These are phyloP conservation scores for Drosophila grimshawi DNA, from an alignment of 1,140 invertebrate species.

Conservation along the genomic window DNA sequence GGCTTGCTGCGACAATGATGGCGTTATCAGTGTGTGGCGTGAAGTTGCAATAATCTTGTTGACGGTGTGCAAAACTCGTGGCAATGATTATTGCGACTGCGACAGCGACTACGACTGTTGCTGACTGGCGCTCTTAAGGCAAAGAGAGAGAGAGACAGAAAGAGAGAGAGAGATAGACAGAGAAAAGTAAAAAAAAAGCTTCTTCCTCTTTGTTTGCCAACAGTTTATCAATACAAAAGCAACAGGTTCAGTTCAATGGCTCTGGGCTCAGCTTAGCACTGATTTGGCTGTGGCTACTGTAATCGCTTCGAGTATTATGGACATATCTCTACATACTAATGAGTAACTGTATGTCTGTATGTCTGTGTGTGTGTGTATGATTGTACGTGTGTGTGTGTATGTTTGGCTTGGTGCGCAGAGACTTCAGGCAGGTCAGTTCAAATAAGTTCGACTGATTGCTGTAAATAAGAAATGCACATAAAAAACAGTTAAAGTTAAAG, in stretches of 20 bases:
- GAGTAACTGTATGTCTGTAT: not conserved
- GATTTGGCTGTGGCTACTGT: not conserved
- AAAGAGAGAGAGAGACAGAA: not conserved
- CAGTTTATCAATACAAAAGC: conserved; percentile 10
- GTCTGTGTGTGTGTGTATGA: not conserved
- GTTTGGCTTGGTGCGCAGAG: too few species aligned
- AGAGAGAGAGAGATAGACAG: not conserved
- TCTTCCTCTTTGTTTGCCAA: conserved; percentile 9
- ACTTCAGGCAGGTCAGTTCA: conserved; percentile 44
- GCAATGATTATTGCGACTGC: not conserved
- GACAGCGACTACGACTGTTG: conserved; percentile 2
- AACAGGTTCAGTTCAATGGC: conserved; percentile 37
- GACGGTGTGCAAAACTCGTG: not conserved
- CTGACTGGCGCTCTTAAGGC: conserved; percentile 9
- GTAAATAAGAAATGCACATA: not conserved
- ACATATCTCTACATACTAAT: conserved; percentile 1
- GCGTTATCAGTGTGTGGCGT: conserved; percentile 5
- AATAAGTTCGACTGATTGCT: not conserved
- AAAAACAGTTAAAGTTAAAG: too few species aligned
- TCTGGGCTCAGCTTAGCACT: conserved; percentile 20
- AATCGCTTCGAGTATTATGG: conserved; percentile 1
- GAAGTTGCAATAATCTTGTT: too few species aligned
- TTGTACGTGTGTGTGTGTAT: not conserved
- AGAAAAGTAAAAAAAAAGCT: not conserved
- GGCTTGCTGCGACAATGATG: conserved; percentile 5